These are phyloP conservation scores for Lanius collurio DNA, from an alignment of 2,113 vertebrate species.

Conservation along the genomic window DNA sequence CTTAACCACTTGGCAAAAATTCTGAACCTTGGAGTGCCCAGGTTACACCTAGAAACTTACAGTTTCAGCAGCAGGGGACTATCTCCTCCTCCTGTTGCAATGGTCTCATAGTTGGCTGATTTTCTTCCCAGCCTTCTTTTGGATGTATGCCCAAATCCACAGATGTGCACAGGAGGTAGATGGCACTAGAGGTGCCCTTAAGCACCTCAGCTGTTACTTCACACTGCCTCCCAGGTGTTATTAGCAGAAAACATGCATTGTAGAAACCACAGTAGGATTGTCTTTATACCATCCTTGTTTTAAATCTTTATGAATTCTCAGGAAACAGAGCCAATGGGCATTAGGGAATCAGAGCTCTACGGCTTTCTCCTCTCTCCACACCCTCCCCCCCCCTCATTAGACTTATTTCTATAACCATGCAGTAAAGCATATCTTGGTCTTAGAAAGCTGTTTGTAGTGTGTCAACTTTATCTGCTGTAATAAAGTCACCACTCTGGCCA, in stretches of 20 bases:
- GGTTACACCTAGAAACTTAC: conserved; percentile 45
- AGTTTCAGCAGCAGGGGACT: conserved; percentile 42
- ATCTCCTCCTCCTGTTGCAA: conserved; percentile 40
- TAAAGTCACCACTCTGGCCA: neutral
- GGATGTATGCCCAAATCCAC: conserved; percentile 71
- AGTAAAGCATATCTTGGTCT: neutral
- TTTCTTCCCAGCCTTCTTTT: conserved; percentile 68
- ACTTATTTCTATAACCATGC: neutral
- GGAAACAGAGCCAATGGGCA: conserved; percentile 5
- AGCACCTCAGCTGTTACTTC: conserved; percentile 69
- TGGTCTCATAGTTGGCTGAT: conserved; percentile 53
- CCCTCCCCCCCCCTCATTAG: neutral
- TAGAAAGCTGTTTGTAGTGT: neutral
- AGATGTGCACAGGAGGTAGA: conserved; percentile 76
- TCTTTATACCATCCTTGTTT: conserved; percentile 25
- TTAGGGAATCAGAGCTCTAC: neutral
- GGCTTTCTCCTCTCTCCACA: neutral
- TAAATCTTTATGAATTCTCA: conserved; percentile 33
- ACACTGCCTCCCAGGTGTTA: conserved; percentile 52
- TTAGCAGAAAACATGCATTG: conserved; percentile 51
- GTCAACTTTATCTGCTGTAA: neutral
- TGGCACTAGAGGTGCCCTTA: conserved; percentile 72
- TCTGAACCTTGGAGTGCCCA: neutral
- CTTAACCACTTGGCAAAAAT: neutral
- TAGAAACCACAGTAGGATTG: conserved; percentile 48